These are phyloP conservation scores for Mus musculus DNA, from an alignment of 2,113 vertebrate genomes.

Conservation along the genomic window DNA sequence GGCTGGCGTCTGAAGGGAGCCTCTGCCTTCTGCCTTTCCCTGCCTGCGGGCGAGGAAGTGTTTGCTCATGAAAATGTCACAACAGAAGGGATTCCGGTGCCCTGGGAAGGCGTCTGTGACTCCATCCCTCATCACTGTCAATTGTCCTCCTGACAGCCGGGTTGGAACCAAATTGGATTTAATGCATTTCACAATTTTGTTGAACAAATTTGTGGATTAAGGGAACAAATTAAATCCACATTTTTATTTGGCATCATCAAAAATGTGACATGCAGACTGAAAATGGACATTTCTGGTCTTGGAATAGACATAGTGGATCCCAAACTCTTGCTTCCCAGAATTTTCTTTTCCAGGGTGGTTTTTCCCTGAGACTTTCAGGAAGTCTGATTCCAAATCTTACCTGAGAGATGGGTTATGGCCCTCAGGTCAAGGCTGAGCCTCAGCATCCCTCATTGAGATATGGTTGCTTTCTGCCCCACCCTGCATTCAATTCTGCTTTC, in stretches of 20 bases:
- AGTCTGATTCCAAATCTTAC: not conserved
- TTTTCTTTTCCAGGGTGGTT: not conserved
- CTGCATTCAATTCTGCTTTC: not conserved
- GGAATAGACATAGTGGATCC: not conserved
- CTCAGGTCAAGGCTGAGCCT: not conserved
- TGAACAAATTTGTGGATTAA: conserved; percentile 80
- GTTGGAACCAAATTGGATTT: conserved; percentile 74
- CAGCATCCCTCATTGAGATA: not conserved
- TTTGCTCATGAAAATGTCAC: conserved; percentile 39
- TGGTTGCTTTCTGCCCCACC: not conserved
- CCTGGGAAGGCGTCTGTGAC: conserved; percentile 17
- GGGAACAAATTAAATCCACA: conserved; percentile 75
- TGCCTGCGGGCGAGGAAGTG: not conserved
- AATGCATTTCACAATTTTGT: conserved; percentile 77
- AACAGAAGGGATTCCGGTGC: not conserved
- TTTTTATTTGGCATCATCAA: conserved; percentile 76
- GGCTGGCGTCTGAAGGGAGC: not conserved
- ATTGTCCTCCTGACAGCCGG: conserved; percentile 70
- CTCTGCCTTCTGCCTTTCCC: not conserved
- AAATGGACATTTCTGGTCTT: conserved; percentile 39
- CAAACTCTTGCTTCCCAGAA: not conserved
- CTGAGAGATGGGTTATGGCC: not conserved
- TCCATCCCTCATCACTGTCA: conserved; percentile 37
- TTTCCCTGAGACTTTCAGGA: not conserved
- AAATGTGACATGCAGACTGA: conserved; percentile 63